Conservation (phyloP, 2,888 invertebrate species). For the Gisinianus flammeolus region DNA sequence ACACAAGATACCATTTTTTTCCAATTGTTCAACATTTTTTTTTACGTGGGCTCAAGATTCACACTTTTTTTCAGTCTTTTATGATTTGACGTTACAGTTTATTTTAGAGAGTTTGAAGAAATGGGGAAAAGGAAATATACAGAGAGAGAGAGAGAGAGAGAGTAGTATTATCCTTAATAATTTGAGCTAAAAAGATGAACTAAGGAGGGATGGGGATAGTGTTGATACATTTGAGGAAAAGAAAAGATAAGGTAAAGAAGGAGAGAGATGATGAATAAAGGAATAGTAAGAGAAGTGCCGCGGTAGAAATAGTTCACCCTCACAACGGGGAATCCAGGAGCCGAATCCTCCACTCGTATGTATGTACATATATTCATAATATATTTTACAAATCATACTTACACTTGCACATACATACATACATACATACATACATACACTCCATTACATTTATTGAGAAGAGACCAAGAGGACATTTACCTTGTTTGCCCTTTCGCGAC, state of each 20-base stretch:
- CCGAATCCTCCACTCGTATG: background rate
- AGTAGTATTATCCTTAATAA: background rate
- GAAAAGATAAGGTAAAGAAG: slow-evolving; percentile 6
- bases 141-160: no score
- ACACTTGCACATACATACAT: background rate
- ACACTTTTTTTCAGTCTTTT: background rate
- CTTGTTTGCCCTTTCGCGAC: background rate
- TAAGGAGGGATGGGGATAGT: background rate
- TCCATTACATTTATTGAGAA: background rate
- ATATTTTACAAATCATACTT: no score
- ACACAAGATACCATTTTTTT: background rate
- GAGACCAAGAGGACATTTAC: slow-evolving; percentile 24
- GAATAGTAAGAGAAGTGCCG: slow-evolving; percentile 39
- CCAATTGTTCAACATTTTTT: background rate
- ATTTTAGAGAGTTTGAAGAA: background rate
- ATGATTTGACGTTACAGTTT: background rate
- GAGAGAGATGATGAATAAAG: slow-evolving; percentile 31
- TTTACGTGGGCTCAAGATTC: background rate
- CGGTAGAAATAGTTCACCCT: slow-evolving; percentile 47
- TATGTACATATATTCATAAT: no score
- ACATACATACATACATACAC: background rate
- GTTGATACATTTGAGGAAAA: slow-evolving; percentile 29
- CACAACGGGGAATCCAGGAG: slow-evolving; percentile 42
- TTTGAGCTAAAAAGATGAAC: background rate
- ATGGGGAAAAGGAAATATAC: background rate